phyloP scores from a whole-genome alignment of 2,888 invertebrate species.

The Agrochola circellaris region DNA sequence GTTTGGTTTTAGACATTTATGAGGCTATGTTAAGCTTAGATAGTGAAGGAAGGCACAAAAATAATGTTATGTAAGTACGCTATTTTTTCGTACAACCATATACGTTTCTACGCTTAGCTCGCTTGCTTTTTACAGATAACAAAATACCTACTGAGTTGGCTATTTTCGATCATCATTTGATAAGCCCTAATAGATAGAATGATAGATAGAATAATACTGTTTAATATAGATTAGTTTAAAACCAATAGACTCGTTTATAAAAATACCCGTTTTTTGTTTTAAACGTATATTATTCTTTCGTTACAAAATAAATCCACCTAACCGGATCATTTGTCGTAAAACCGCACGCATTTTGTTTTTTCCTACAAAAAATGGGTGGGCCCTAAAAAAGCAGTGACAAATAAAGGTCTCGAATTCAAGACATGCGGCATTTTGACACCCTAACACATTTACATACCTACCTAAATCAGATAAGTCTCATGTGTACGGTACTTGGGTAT shows the following conservation, averaged over 20 bases:
- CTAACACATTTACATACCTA: not conserved
- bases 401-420: conserved; percentile 8
- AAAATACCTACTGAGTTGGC: not conserved
- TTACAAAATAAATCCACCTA: conserved; percentile 1
- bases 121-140: not conserved
- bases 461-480: not conserved
- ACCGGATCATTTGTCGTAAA: conserved; percentile 21
- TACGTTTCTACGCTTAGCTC: too few relatives aligned
- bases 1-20: conserved; percentile 12
- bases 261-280: not conserved
- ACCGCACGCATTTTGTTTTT: conserved; percentile 3
- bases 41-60: not conserved
- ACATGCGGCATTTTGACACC: conserved; percentile 15
- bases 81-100: not conserved
- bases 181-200: not conserved
- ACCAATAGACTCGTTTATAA: not conserved
- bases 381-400: conserved; percentile 12
- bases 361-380: not conserved
- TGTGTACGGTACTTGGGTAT: not conserved
- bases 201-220: not conserved
- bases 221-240: not conserved
- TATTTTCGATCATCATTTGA: not conserved
- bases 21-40: not conserved
- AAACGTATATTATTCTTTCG: not conserved
- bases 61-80: not conserved